Conservation (phyloP, 2,113 vertebrate genomes). For the Struthio camelus region DNA sequence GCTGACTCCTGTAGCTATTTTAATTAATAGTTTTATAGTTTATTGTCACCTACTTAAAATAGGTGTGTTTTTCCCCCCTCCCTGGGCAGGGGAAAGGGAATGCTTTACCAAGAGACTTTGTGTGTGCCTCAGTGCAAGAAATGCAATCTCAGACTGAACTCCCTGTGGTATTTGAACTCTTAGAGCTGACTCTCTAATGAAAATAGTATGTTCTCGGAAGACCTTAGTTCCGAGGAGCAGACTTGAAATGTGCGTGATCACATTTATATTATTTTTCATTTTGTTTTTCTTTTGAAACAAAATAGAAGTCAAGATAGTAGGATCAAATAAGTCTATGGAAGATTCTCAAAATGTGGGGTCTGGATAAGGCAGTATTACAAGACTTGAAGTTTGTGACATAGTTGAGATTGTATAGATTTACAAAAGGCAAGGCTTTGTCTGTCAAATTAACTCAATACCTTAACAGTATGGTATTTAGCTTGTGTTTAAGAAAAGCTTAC, state of each 20-base stretch:
- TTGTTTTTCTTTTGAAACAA: background rate
- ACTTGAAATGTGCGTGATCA: background rate
- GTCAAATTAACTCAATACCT: background rate
- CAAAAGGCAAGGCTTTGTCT: background rate
- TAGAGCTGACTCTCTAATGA: background rate
- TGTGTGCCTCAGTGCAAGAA: background rate
- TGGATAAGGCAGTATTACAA: background rate
- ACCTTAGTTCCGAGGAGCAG: background rate
- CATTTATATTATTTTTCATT: background rate
- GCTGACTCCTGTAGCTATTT: background rate
- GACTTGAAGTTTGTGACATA: background rate
- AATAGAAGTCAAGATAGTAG: background rate
- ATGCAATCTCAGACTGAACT: background rate
- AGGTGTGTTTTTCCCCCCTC: background rate
- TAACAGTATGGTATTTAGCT: background rate
- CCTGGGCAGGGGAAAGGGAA: background rate
- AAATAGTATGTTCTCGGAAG: background rate
- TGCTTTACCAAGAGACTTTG: background rate
- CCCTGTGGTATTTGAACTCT: background rate
- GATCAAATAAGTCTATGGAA: background rate
- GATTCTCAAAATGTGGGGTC: background rate
- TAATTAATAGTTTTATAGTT: background rate
- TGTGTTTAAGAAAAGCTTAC: background rate
- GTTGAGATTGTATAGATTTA: background rate
- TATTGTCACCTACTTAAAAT: background rate